Base-by-base conservation (phyloP, 2,888 invertebrate species). In the Erebia aethiops region DNA sequence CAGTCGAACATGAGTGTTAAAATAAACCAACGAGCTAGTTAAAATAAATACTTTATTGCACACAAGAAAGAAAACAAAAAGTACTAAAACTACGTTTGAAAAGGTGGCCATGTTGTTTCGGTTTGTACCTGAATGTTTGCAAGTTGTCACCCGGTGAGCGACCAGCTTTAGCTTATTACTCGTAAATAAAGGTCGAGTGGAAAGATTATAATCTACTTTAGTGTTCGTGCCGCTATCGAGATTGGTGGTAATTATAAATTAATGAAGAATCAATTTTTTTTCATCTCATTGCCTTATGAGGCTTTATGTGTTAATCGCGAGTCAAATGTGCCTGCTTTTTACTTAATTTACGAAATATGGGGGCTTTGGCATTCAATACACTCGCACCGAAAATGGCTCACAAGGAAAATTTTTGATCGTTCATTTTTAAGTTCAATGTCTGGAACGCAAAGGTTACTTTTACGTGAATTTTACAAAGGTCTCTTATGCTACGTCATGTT, bases 291-390 rank as follows among this genome's bases (percentile, higher is more conserved):
- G 61, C 61, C 61, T 52, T 63, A n/a, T n/a, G 14, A 14, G 26
- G 14, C 51, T 52, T 62, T 62, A 63, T 63, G 63, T 63, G 63
- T 63, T 63, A 63, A 63, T 63, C 16, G 26, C 16, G 21, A 63
- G n/a, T 26, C 14, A 14, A 7, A 14, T 57, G 18, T 26, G 21
- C 8, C 56, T 7, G 56, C 14, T 57, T 57, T 57, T 57, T 13
- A 57, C 18, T 11, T 57, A 26, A 26, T 26, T 57, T 57, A 57
- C 21, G 26, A 57, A 57, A 57, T 57, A 57, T 56, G 21, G 21
- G 16, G 26, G 21, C 3, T 13, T 11, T 13, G 13, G 21, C 4
- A 54, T 8, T 2, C 10, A n/a, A 16, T 11, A 54, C 16, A 18
- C 18, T 51, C 13, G 13, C 51, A 51, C 51, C 51, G 7, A 51